Conservation (phyloP, 2,888 invertebrate genomes). For the Xestia sexstrigata region DNA sequence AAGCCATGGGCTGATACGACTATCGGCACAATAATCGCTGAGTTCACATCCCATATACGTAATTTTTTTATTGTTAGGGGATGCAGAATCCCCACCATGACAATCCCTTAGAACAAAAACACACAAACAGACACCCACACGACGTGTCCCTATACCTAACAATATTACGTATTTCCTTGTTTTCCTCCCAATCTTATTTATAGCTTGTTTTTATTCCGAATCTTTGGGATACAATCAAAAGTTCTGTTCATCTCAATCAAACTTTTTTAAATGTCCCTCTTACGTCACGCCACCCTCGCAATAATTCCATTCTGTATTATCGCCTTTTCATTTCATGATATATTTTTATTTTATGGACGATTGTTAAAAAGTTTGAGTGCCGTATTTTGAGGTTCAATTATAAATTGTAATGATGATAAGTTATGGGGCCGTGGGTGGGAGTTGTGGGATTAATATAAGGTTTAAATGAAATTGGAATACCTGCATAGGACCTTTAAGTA, state of each 20-base stretch:
- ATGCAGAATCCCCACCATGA: not conserved
- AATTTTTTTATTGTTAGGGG: not conserved
- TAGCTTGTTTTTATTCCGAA: constrained; percentile 80
- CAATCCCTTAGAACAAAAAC: not conserved
- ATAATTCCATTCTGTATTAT: constrained; percentile 83
- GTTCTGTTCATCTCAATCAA: constrained; percentile 85
- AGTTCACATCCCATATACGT: too few relatives aligned
- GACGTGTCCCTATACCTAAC: constrained; percentile 36
- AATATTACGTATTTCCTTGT: constrained; percentile 63
- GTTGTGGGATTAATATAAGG: constrained; percentile 9
- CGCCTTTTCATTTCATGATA: constrained; percentile 82
- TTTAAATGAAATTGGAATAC: not conserved
- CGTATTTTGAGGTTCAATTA: constrained; percentile 58
- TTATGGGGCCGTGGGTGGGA: constrained; percentile 1
- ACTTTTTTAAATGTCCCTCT: constrained; percentile 87
- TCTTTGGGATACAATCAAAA: constrained; percentile 88
- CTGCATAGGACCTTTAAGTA: not conserved
- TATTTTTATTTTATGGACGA: constrained; percentile 77
- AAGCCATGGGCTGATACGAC: too few relatives aligned
- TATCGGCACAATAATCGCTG: too few relatives aligned
- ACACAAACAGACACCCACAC: constrained; percentile 29
- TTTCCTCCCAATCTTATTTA: constrained; percentile 75
- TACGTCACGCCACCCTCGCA: constrained; percentile 72
- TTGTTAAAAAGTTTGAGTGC: constrained; percentile 74
- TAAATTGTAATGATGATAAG: constrained; percentile 47